A percentile compares a stretch with the other conserved stretches of the same genome.
Evolutionary conservation across 92 coral and sea anemone species (phyloP).

Genomic region (Phenganax stokvisi): DNA sequence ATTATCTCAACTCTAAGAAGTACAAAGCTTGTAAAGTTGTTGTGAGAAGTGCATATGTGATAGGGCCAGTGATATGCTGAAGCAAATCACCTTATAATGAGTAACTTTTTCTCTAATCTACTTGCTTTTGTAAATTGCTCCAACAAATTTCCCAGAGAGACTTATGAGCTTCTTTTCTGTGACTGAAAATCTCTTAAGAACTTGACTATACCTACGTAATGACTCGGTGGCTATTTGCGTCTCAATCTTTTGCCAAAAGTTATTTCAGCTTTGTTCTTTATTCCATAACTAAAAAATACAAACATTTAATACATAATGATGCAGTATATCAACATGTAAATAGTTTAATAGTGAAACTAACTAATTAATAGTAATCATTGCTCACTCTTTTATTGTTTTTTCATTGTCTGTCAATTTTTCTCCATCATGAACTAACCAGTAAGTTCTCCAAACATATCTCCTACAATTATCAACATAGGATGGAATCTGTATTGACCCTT

Average conservation of each 20-base stretch:
- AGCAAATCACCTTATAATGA: too few species aligned
- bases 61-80: too few species aligned
- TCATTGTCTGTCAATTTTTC: slow-evolving; percentile 84
- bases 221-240: slow-evolving; percentile 48
- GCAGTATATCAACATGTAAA: not conserved
- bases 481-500: too few species aligned
- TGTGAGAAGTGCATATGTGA: too few species aligned
- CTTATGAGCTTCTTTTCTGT: too few species aligned
- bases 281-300: slow-evolving; percentile 66
- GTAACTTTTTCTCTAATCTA: too few species aligned
- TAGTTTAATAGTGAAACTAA: not conserved
- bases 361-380: not conserved
- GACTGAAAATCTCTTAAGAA: not conserved
- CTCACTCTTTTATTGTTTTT: slow-evolving; percentile 74
- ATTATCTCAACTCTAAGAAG: slow-evolving; percentile 9
- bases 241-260: slow-evolving; percentile 72
- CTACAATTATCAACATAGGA: slow-evolving; percentile 33
- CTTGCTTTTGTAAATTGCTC: too few species aligned
- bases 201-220: not conserved
- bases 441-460: slow-evolving; percentile 91
- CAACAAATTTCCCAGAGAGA: too few species aligned
- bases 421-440: slow-evolving; percentile 85
- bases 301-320: not conserved
- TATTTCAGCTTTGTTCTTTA: slow-evolving; percentile 76
- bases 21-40: too few species aligned